Conservation (phyloP, 2,113 vertebrate genomes). For the Paracanthobrama guichenoti region DNA sequence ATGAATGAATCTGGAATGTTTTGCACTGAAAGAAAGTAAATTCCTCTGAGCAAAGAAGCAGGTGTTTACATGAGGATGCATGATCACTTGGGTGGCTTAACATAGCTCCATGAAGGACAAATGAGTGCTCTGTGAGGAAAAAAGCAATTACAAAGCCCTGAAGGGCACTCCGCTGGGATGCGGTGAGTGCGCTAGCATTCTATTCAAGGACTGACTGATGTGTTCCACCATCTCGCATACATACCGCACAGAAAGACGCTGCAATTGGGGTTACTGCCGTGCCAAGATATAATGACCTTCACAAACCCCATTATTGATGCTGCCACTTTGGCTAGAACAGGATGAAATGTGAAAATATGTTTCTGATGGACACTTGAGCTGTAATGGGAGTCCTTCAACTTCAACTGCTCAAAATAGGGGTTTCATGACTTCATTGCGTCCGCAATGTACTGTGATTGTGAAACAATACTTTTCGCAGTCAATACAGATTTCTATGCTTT, state of each 20-base stretch:
- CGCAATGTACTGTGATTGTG: neutral
- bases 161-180: conserved; percentile 22
- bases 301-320: neutral
- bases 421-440: neutral
- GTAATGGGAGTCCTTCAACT: neutral
- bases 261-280: neutral
- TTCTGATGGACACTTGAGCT: conserved; percentile 13
- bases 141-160: conserved; percentile 41
- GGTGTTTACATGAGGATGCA: conserved; percentile 42
- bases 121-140: conserved; percentile 24
- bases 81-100: conserved; percentile 41
- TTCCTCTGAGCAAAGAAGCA: conserved; percentile 30
- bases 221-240: conserved; percentile 2
- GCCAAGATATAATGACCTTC: conserved; percentile 15
- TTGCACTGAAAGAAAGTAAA: neutral
- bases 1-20: neutral
- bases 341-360: neutral
- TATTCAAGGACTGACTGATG: conserved; percentile 24
- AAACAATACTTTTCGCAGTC: neutral
- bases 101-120: conserved; percentile 40
- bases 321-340: neutral
- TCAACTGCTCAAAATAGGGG: neutral
- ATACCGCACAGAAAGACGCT: neutral
- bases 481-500: neutral
- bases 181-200: conserved; percentile 10